Evolutionary conservation across 2,797 vertebrate genomes (phyloP), one percentile per base, ranked within the genome.

Genomic region (Cichlasoma orientale): DNA sequence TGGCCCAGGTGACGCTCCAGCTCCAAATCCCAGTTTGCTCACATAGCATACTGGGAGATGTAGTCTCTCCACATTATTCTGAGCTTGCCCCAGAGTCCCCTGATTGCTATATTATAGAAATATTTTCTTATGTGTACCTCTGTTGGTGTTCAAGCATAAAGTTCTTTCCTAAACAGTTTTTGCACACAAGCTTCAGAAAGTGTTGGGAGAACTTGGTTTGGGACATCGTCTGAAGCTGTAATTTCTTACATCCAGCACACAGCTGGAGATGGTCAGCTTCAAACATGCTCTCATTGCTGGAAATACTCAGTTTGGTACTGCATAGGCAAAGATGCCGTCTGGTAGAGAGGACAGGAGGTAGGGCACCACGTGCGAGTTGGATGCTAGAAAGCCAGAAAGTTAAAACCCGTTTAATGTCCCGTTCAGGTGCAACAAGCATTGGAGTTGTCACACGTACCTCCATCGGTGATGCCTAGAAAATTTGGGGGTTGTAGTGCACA

Each of bases 1-100:
- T 23, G 41, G 12, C 33, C 50, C 44, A 47, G 66, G 57, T 80
- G 58, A 53, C 79, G 29, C 19, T 44, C 25, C 59, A 54, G 47
- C 70, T 71, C 36, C 29, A 57, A 47, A 55, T 75, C 23, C 66
- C 25, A 11, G 13, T 27, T 9, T 59, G 58, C 31, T 61, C 7
- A 44, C 6, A 52, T 33, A 33, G 44, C 72, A 82, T 87, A 55
- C 75, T 76, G 57, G 61, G 68, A 56, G 44, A 72, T 70, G 77
- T 16, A 52, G 70, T 73, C n/a, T 54, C 53, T 52, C 33, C 36
- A 56, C n/a, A 53, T 61, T 56, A 23, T 56, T 47, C 50, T 21
- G 55, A 47, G 31, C 41, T 31, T 53, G 18, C 25, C 16, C 21
- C 27, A 56, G 4, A 47, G 25, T 56, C 54, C 2, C 7, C 25